Evolutionary conservation across 30 jellyfish, hydroid and myxozoan species (phyloP), one percentile per base, ranked within the genome.

Genomic region (Aurelia sp.): DNA sequence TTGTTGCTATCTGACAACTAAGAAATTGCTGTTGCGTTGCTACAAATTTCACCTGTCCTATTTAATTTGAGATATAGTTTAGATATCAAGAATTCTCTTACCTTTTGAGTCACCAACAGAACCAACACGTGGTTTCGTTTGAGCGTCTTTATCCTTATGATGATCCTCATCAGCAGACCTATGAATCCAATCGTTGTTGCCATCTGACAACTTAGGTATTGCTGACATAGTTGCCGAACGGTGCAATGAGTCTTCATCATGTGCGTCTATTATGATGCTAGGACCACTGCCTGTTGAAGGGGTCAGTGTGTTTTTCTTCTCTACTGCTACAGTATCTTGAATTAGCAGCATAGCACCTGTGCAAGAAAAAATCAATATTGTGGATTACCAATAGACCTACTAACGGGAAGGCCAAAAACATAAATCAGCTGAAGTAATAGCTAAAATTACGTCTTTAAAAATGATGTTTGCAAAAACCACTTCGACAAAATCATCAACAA

Each of bases 311-410:
- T 57, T 48, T 58, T 52, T 75, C 52, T 21, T 66, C 62, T 93
- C 98, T 17, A 86, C 97, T n/a, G 89, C 89, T 64, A 82, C 93
- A 6, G 98, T 89, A 65, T 93, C 98, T 71, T 93, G 97, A 55
- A 88, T 84, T 84, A 93, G 79, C 57, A 88, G 73, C 96, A 88
- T 93, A 35, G 94, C 92, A 80, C 98, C 98, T 92, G 79, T 3
- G 22, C 51, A 22, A 18, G 41, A 64, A 11, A 11, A 31, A 58
- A 40, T 44, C 13, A 44, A 44, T 44, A 44, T 7, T 7, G 13
- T 4, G 55, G 15, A 8, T 40, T 40, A 40, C 51, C 51, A 3
- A 40, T 40, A 40, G 6, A 8, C 51, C 51, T 40, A 40, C 6
- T 40, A 40, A 27, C 33, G 33, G 33, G 33, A 0, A 27, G 33